Evolutionary conservation across 1,140 invertebrate species (phyloP), one percentile per base, ranked within the genome.

Genomic region (Drosophila micromelanica): DNA sequence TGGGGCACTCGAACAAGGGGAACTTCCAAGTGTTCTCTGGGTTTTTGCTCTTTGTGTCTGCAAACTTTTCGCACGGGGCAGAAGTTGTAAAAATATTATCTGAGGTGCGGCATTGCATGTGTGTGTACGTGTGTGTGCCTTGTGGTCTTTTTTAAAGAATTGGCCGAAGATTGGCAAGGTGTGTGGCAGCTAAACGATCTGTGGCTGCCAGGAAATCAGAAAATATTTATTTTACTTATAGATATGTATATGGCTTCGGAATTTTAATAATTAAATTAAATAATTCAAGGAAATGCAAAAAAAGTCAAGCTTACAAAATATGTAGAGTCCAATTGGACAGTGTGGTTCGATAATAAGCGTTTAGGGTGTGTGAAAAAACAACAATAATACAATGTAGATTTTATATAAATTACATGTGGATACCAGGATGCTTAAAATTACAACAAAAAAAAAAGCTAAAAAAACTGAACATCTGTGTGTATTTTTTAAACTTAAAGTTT

Each of bases 51-150:
- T 46, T 48, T 57, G 46, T 54, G 75, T 70, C 72, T 69, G 60
- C 54, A 35, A 86, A 48, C 69, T 81, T 78, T 81, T 76, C 48
- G 54, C 75, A 87, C 78, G 82, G 60, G 9, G 70, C 45, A 57
- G 60, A 70, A 74, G 78, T 76, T 76, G 67, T 76, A 72, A 81
- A 76, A 69, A 87, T 73, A 87, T 86, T 76, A 72, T 62, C 67
- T 59, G 46, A 65, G 54, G 68, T 56, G 46, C 56, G 54, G 54
- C 17, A 43, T 5, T 43, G 38, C 45, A 9, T 46, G 42, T 27
- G 42, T 48, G 43, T 49, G 45, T 43, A 23, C 49, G 27, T 51
- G 51, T 30, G 48, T 17, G 48, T 65, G 52, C 51, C 51, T 63
- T 63, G 20, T 35, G 60, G 40, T 42, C 38, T 20, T 17, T 17